Percentiles rank a stretch among this genome's conserved stretches.
These are phyloP conservation scores for Diaperis boleti DNA, from an alignment of 2,888 invertebrate species.

Conservation along the genomic window DNA sequence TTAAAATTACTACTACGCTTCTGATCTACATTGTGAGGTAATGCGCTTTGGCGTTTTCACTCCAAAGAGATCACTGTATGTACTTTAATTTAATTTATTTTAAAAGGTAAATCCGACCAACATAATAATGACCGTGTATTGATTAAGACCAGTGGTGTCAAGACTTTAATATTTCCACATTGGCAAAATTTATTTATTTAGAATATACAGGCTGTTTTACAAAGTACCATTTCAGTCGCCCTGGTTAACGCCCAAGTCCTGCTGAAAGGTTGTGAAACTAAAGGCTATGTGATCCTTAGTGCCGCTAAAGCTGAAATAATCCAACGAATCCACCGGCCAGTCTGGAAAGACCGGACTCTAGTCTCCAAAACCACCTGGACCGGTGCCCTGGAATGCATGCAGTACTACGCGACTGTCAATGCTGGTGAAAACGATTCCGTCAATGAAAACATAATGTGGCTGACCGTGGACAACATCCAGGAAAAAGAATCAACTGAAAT, in stretches of 20 bases:
- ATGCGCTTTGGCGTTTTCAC: too few species aligned
- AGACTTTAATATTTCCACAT: too few species aligned
- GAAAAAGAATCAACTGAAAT: slow-evolving; percentile 84
- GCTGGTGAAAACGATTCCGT: slow-evolving; percentile 78
- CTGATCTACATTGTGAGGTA: too few species aligned
- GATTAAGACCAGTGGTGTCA: too few species aligned
- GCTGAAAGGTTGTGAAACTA: slow-evolving; percentile 95
- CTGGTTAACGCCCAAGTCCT: slow-evolving; percentile 94
- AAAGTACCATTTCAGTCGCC: slow-evolving; percentile 73
- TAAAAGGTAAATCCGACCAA: too few species aligned
- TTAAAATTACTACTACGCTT: too few species aligned
- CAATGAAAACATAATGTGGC: slow-evolving; percentile 93
- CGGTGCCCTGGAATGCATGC: slow-evolving; percentile 96
- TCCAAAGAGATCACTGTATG: too few species aligned
- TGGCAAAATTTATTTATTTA: too few species aligned
- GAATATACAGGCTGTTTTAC: too few species aligned
- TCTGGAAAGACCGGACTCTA: slow-evolving; percentile 87
- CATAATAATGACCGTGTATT: too few species aligned
- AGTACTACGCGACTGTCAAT: slow-evolving; percentile 98
- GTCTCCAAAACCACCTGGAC: slow-evolving; percentile 97
- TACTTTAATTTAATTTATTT: too few species aligned
- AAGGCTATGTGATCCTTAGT: slow-evolving; percentile 96
- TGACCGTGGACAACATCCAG: slow-evolving; percentile 93
- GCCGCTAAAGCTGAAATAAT: slow-evolving; percentile 96
- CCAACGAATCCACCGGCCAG: slow-evolving; percentile 88